Percentiles rank a stretch among this genome's conserved stretches.
These are phyloP conservation scores for Rosalia funebris DNA, from an alignment of 2,888 invertebrate species.

Conservation along the genomic window DNA sequence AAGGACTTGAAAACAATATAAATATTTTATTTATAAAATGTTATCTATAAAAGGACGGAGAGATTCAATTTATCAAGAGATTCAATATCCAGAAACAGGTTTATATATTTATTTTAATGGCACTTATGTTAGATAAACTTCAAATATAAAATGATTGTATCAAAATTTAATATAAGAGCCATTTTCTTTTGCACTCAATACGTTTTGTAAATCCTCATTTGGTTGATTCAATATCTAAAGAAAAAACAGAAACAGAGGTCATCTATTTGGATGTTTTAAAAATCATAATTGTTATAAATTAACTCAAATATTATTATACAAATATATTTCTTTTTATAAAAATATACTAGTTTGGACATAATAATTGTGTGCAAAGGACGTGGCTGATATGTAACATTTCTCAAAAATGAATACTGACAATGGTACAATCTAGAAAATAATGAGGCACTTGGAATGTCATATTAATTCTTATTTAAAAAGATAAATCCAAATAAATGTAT, in stretches of 20 bases:
- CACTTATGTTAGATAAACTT: background rate
- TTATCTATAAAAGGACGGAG: slow-evolving; percentile 31
- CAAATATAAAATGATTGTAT: background rate
- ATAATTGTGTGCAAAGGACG: too few relatives aligned
- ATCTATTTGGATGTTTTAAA: background rate
- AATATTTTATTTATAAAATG: slow-evolving; percentile 33
- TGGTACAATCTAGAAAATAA: slow-evolving; percentile 6
- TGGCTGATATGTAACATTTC: too few relatives aligned
- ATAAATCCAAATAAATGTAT: background rate
- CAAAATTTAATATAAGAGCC: background rate
- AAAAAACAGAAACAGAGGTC: background rate
- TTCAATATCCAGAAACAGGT: slow-evolving; percentile 4
- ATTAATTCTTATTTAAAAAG: background rate
- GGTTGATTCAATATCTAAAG: too few relatives aligned
- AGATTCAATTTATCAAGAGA: slow-evolving; percentile 27
- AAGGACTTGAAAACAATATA: slow-evolving; percentile 38
- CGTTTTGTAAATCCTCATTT: background rate
- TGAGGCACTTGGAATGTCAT: background rate
- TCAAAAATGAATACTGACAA: slow-evolving; percentile 6
- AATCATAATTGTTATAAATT: background rate
- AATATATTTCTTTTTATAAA: too few relatives aligned
- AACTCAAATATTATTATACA: too few relatives aligned
- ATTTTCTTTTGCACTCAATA: background rate
- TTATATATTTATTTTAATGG: slow-evolving; percentile 2
- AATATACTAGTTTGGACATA: too few relatives aligned